Base-by-base conservation (phyloP, 2,113 vertebrate species). In the Aphelocoma coerulescens region DNA sequence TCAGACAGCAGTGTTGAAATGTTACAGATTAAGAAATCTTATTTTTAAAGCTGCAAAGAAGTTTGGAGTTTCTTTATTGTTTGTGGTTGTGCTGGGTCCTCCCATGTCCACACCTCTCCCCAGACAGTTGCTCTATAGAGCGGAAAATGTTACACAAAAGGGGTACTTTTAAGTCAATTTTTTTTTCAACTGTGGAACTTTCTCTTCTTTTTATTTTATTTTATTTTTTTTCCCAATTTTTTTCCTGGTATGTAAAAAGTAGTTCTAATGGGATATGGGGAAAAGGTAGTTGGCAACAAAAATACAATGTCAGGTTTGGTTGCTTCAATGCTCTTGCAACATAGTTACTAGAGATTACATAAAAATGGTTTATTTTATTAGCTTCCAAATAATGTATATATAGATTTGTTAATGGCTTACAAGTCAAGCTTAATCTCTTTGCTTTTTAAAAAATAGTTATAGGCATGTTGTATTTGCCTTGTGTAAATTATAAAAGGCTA, bases 401-500 rank as follows among this genome's bases (percentile, higher is more conserved):
- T 94, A 95, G 86, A 94, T 97, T 96, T 97, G 93, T 96, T 97
- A 97, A 82, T 95, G 92, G 95, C 96, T 97, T 95, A 97, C 66
- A 96, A 95, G 83, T 95, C 93, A 95, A 97, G 97, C 97, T 97
- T 96, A 96, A 24, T 85, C 73, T 95, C 68, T 97, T 97, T 97
- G 97, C 97, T 98, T 98, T 97, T 93, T 97, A 97, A 97, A 91
- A 85, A 89, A 92, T 98, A 97, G 96, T 95, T 95, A 94, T 94
- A 97, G 97, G 98, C 98, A 98, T 98, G 97, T 97, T 98, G 97
- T 98, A 96, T 96, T 96, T 98, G 97, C 97, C 98, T 97, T 97
- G 97, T 97, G 96, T 98, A 98, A 97, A 98, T 98, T 96, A 97
- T 88, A 95, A 97, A 96, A 97, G 94, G 97, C 97, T 98, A 98